Percentiles rank a stretch among this genome's conserved stretches.
These are phyloP conservation scores for Silurus asotus DNA, from an alignment of 2,113 vertebrate genomes.

Conservation along the genomic window DNA sequence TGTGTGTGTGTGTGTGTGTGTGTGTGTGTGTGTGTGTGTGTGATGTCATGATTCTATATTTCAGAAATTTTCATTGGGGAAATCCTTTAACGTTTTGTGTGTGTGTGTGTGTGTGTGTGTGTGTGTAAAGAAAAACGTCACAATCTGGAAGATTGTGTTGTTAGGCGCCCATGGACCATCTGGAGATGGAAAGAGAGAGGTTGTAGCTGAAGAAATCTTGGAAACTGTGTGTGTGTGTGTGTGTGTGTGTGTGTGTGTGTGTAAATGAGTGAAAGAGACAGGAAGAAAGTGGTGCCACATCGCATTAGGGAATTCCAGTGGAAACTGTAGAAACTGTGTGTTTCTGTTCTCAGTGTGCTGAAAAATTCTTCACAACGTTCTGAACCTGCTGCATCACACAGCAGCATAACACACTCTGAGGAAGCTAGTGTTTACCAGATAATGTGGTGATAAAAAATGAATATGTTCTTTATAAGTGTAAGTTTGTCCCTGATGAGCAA, in stretches of 20 bases:
- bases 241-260: slow-evolving; percentile 8
- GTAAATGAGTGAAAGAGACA: not conserved
- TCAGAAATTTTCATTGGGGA: not conserved
- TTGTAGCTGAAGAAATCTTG: slow-evolving; percentile 8
- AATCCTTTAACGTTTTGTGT: not conserved
- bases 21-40: not conserved
- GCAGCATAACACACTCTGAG: not conserved
- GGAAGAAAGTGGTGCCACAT: not conserved
- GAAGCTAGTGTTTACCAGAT: not conserved
- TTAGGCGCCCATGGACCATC: slow-evolving; percentile 17
- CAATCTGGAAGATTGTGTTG: not conserved
- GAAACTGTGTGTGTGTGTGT: not conserved
- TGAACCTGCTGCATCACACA: not conserved
- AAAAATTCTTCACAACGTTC: no score
- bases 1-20: not conserved
- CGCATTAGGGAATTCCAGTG: not conserved
- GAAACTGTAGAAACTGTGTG: not conserved
- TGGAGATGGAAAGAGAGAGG: not conserved
- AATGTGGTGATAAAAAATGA: no score
- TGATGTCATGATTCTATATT: not conserved
- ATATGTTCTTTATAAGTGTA: no score
- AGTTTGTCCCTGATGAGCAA: no score
- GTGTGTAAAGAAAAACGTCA: not conserved
- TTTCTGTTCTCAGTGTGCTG: not conserved
- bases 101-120: not conserved